Base-by-base conservation (phyloP, 2,797 vertebrate genomes). In the Centroberyx gerrardi region DNA sequence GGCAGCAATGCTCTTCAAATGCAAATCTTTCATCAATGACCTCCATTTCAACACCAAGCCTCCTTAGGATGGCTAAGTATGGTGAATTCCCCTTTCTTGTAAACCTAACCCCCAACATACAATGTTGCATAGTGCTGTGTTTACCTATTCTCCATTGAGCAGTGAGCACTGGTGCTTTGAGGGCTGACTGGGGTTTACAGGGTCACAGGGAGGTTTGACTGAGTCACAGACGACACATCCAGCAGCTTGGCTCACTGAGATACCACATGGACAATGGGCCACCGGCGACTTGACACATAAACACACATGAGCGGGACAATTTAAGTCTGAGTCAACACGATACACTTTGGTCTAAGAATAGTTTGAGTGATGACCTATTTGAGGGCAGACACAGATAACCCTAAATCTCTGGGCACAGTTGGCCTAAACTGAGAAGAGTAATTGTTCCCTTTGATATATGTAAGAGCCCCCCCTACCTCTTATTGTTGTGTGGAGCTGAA, bases 261-360 rank as follows among this genome's bases (percentile, higher is more conserved):
- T 83, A 86, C 42, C 73, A 52, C 67, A 59, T 48, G 33, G 52
- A 76, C 80, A 81, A 65, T 52, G 40, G 56, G 8, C 49, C 64
- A 64, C 60, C 53, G 67, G 17, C 5, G 46, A 5, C 54, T 58
- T 58, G 77, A 65, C 68, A 67, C 52, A 3, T 69, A 73, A 74
- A 68, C 68, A 76, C 72, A 74, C 48, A 72, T 3, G 59, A 71
- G 44, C 54, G 69, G 40, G 7, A 77, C 66, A 74, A 48, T 70
- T 38, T 14, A 68, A 71, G 9, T 51, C 68, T 55, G 68, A 72
- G 68, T 74, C 70, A 84, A 82, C 63, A 81, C 3, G 40, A 48
- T 22, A n/a, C 44, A 60, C 49, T 59, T 31, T 62, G 55, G 14
- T 46, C 56, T 79, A 53, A 76, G 64, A 84, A 83, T 73, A 84